Percentiles rank a stretch among this genome's conserved stretches.
phyloP scores from a whole-genome alignment of 1,140 invertebrate species.

The Aporrectodea caliginosa region DNA sequence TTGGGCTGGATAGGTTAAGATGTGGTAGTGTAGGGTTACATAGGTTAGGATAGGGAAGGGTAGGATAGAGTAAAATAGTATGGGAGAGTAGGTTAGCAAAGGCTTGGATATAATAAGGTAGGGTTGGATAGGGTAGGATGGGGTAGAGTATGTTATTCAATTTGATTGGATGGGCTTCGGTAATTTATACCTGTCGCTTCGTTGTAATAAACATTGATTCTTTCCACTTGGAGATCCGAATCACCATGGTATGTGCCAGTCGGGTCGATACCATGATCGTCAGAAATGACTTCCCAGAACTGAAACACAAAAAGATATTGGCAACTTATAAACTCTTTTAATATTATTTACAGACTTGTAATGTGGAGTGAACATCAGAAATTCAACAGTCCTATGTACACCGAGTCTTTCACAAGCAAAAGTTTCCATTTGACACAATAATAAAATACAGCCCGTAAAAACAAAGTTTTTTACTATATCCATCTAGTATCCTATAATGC shows the following conservation, averaged over 20 bases:
- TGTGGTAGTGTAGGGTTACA: too few species aligned
- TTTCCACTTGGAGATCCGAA: slow-evolving; percentile 58
- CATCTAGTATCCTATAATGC: too few species aligned
- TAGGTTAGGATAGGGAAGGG: too few species aligned
- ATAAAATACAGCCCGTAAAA: too few species aligned
- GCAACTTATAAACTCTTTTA: background rate
- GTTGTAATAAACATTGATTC: slow-evolving; percentile 60
- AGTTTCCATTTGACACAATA: background rate
- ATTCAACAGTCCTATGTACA: background rate
- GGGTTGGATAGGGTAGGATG: too few species aligned
- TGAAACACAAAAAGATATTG: background rate
- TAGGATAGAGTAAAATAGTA: too few species aligned
- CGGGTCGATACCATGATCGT: slow-evolving; percentile 58
- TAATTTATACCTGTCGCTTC: slow-evolving; percentile 57
- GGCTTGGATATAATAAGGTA: too few species aligned
- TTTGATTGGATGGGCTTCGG: too few species aligned
- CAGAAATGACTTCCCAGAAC: slow-evolving; percentile 69
- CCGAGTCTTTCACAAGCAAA: background rate
- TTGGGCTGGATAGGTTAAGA: too few species aligned
- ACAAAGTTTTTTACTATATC: too few species aligned
- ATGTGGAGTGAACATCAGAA: background rate
- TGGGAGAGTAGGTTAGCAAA: too few species aligned
- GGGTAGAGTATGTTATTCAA: too few species aligned
- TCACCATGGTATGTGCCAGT: slow-evolving; percentile 59
- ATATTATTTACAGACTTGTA: background rate